Evolutionary conservation across 1,140 invertebrate genomes (phyloP), one percentile per base, ranked within the genome.

Genomic region (Cherax destructor): DNA sequence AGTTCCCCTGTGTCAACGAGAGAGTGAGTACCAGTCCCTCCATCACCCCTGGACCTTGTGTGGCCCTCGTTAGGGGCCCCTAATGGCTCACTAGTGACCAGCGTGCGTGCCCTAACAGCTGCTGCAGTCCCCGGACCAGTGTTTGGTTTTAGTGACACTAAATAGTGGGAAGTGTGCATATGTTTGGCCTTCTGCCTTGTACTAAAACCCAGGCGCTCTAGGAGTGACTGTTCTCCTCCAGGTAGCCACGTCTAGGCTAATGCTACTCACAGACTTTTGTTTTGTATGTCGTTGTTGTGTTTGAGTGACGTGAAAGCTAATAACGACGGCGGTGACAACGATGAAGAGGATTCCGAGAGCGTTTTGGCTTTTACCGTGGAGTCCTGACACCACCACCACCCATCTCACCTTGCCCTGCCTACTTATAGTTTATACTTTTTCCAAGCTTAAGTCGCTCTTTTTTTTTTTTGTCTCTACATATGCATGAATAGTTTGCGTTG

Each of bases 1-100:
- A 93, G 11, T 65, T 76, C 4, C 47, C 79, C 50, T 74, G 79
- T 56, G 52, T 81, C 50, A 30, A 50, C 50, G 56, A 59, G 21
- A 10, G 50, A 81, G 79, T 81, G 13, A 74, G 69, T 74, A 74
- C 69, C 16, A 7, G n/a, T 24, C 69, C n/a, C 21, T 5, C n/a
- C 69, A 16, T 24, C 4, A 30, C 69, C 69, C 24, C 11, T 65
- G 61, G 11, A 74, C 69, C 24, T 7, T 21, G 69, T 10, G 24
- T 74, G 69, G 69, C 24, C 24, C 69, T 30, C 5, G 6, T 74
- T 18, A n/a, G 69, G 7, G 69, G 69, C 69, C 69, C 3, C 11
- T 13, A 6, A 18, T n/a, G 5, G 65, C 21, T 6, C 21, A n/a
- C 65, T 18, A 69, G 65, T 69, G 65, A 21, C 5, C 65, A 69